Percentiles rank a stretch among this genome's conserved stretches.
phyloP scores from a whole-genome alignment of 2,113 vertebrate genomes.

The Terrapene triunguis region DNA sequence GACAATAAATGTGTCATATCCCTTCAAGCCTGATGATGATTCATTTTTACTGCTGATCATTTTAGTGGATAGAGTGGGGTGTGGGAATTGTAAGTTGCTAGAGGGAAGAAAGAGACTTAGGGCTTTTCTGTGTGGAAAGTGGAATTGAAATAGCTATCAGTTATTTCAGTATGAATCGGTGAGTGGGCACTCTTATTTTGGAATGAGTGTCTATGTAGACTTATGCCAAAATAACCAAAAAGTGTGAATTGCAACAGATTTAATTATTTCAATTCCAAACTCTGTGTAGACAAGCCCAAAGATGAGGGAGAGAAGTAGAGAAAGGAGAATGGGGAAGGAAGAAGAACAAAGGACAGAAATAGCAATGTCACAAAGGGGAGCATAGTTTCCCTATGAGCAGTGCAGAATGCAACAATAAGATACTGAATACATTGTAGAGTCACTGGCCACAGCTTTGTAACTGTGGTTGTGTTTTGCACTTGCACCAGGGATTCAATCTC shows the following conservation, averaged over 20 bases:
- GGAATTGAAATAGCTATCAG: background rate
- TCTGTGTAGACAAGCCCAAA: background rate
- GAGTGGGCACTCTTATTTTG: background rate
- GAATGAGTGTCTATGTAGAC: background rate
- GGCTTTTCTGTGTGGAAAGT: background rate
- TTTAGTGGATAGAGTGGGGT: background rate
- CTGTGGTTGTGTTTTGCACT: background rate
- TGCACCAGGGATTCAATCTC: background rate
- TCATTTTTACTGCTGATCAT: background rate
- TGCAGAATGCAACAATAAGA: background rate
- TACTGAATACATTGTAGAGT: background rate
- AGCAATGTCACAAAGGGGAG: background rate
- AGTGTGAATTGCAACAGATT: background rate
- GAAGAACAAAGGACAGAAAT: background rate
- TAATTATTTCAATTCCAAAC: background rate
- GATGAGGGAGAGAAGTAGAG: background rate
- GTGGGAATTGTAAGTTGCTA: background rate
- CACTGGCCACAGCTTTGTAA: background rate
- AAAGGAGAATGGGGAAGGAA: background rate
- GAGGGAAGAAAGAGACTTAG: slow-evolving; percentile 3
- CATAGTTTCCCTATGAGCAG: accelerated
- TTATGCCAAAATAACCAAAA: background rate
- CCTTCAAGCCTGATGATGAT: background rate
- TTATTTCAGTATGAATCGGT: background rate
- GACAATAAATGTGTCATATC: background rate